phyloP scores from a whole-genome alignment of 2,113 vertebrate genomes.

The Heterocephalus glaber region DNA sequence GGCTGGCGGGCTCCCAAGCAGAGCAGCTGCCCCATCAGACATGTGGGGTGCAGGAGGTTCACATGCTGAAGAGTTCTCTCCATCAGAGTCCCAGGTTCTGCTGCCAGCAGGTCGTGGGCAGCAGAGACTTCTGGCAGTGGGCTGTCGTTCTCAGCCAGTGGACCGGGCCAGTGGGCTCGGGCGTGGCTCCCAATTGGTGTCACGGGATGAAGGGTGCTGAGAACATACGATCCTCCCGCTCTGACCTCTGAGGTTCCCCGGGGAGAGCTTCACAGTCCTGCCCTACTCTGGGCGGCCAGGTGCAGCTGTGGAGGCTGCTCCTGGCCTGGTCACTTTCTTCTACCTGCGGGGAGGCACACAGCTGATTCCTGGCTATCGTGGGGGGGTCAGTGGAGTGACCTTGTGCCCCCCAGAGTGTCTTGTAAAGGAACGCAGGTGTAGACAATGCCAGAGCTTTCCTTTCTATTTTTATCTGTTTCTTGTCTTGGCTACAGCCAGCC shows the following conservation, averaged over 20 bases:
- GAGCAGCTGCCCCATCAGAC: too few species aligned
- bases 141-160: rapidly evolving
- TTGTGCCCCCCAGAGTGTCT: rapidly evolving
- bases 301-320: rapidly evolving
- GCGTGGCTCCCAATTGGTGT: not conserved
- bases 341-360: too few species aligned
- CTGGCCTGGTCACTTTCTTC: too few species aligned
- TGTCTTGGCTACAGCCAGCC: not conserved
- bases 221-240: rapidly evolving
- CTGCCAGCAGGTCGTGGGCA: not conserved
- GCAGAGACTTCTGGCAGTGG: not conserved
- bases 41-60: not conserved
- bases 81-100: not conserved
- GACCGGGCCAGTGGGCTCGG: rapidly evolving
- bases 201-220: not conserved
- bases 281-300: not conserved
- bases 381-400: too few species aligned
- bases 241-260: not conserved
- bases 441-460: not conserved
- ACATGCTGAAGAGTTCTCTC: too few species aligned
- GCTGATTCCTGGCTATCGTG: not conserved
- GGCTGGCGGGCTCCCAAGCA: not conserved
- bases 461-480: not conserved
- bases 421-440: not conserved
- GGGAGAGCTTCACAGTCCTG: not conserved